Evolutionary conservation across 2,888 invertebrate genomes (phyloP), one percentile per base, ranked within the genome.

Genomic region (Aspidapion aeneum): DNA sequence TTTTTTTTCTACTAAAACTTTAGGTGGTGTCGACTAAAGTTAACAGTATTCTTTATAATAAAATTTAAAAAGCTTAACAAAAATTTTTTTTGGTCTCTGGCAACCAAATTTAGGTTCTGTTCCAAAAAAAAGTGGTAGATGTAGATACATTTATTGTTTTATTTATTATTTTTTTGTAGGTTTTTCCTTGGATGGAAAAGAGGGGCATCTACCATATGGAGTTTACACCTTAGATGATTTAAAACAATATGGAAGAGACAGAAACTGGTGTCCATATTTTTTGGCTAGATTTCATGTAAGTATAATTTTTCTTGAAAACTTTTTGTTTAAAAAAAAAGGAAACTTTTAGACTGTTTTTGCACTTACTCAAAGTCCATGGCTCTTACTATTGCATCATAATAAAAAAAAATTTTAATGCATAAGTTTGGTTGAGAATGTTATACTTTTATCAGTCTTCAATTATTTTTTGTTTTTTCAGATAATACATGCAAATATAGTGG

Each of bases 231-330:
- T 99, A 74, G 96, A 98, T 79, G 97, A 98, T 78, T 82, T 99
- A 18, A 97, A 96, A 77, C 91, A 93, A 62, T 95, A 90, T 78
- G 98, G 98, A 0, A 86, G 86, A 57, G 88, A 90, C 69, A 86
- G 92, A 69, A 94, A 94, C 73, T 94, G 95, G 91, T 99, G 99
- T 81, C 99, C 99, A 0, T 99, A 99, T 80, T 99, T 98, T 79
- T 78, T 96, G 54, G 93, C 99, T 0, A 86, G 99, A 78, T 90
- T 93, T 81, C 91, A 95, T 59, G 95, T 98, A 80, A 84, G 88
- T 84, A 60, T 57, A 18, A 22, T 22, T 35, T 5, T 17, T 19
- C 52, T 9, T 35, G n/a, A n/a, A n/a, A n/a, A n/a, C n/a, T n/a
- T n/a, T n/a, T n/a, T n/a, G n/a, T n/a, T n/a, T n/a, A n/a, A n/a